Conservation (phyloP, 2,888 invertebrate species). For the Acanthosoma haemorrhoidale region DNA sequence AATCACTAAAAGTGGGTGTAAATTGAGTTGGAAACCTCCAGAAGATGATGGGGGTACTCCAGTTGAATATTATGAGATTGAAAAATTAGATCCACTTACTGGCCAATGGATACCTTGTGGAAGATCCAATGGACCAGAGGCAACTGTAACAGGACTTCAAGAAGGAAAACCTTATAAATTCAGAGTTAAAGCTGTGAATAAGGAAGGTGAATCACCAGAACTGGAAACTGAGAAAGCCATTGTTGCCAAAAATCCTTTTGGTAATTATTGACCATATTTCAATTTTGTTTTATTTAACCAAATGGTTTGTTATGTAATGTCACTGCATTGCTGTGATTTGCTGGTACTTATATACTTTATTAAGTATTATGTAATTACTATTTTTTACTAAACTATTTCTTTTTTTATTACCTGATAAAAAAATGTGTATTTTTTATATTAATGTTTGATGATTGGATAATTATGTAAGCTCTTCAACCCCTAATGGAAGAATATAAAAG, state of each 20-base stretch:
- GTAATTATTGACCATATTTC: conserved; percentile 51
- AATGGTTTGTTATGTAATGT: not conserved
- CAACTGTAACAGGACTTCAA: conserved; percentile 74
- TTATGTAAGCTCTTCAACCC: no score
- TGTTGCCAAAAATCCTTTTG: conserved; percentile 97
- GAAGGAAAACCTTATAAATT: conserved; percentile 98
- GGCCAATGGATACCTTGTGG: conserved; percentile 92
- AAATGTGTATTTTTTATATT: no score
- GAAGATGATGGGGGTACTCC: conserved; percentile 94
- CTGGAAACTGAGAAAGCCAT: conserved; percentile 89
- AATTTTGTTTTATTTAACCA: conserved; percentile 22
- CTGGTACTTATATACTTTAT: no score
- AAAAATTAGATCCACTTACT: conserved; percentile 86
- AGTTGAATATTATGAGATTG: conserved; percentile 91
- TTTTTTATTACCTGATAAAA: no score
- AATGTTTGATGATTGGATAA: no score
- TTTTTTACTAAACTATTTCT: no score
- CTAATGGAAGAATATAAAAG: no score
- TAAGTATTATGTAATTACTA: no score
- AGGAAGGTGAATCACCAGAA: conserved; percentile 96
- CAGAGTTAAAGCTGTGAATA: conserved; percentile 95
- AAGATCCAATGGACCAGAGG: conserved; percentile 77
- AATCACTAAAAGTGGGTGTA: conserved; percentile 86
- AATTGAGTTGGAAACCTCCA: conserved; percentile 87
- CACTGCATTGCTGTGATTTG: not conserved